Evolutionary conservation across 2,888 invertebrate genomes (phyloP), one percentile per base, ranked within the genome.

Genomic region (Didymodactylos carnosus): DNA sequence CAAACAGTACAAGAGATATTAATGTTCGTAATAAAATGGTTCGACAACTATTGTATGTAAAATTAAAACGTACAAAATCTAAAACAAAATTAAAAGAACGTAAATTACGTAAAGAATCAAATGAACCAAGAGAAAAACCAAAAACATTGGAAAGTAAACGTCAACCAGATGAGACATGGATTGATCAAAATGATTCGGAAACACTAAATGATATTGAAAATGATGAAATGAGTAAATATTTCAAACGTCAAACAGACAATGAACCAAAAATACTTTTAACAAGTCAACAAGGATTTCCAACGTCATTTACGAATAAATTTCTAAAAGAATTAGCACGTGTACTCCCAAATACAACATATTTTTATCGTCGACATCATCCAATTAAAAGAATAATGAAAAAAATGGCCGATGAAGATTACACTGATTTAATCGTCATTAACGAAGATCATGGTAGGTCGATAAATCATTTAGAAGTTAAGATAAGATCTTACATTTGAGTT

Each of bases 201-300:
- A 25, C 51, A 39, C n/a, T 39, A n/a, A 51, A 49, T 29, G 71
- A 69, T 51, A 23, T 71, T n/a, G 39, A 70, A 13, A 72, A 51
- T 69, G 76, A 71, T n/a, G 75, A 46, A 51, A 51, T 53, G 39
- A 71, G 72, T 69, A 70, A 39, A 16, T 39, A 46, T 35, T 53
- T 73, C 10, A 40, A 27, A 10, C 70, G 70, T n/a, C 27, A 72
- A 51, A 6, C 49, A 13, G 49, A 72, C 39, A 16, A 40, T 16
- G 62, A 49, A 23, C 97, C 97, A 0, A 95, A 94, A 86, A 90
- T 98, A 39, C 85, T 98, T n/a, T 91, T 98, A 72, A 95, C 95
- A 14, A 94, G 90, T 78, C 88, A 91, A 0, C 94, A 94, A 80
- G 92, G 93, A 85, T 94, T 95, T 0, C 88, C 90, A 79, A 80